Evolutionary conservation across 2,113 vertebrate species (phyloP), one percentile per base, ranked within the genome.

Genomic region (Pelusios castaneus): DNA sequence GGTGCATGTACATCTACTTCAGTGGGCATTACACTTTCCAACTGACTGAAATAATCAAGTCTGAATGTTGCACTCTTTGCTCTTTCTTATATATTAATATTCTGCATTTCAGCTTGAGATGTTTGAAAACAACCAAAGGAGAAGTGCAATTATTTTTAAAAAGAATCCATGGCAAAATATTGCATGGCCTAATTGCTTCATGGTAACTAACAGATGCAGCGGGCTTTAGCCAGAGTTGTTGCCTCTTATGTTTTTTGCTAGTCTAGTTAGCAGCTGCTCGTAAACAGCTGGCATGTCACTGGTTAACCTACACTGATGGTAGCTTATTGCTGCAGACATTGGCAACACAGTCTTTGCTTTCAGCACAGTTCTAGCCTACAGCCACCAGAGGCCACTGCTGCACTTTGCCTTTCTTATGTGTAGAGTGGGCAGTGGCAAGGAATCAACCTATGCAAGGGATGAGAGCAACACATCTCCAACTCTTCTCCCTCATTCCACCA

Each of bases 311-410:
- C 5, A 3, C 78, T 12, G 21, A 5, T 81, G 54, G 54, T 2
- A 54, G 56, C 1, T 82, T 55, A 43, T 17, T 12, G 31, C 52
- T 41, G 31, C n/a, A 90, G 60, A 0, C 4, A 80, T 16, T 1
- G 0, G 29, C 3, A 25, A 38, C 4, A 76, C 4, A 45, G 16
- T 5, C 51, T 1, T 17, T 7, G 1, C 6, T 27, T 70, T 54
- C 55, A 78, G 63, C 82, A 90, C 10, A 84, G 38, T 54, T 63
- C 25, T 2, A 31, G n/a, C 31, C 45, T 56, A 16, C 4, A 73
- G 67, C 96, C 95, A 95, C 80, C 86, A 97, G 97, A 94, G 94
- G 97, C 88, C 97, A 96, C 93, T 97, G 89, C 93, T 84, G 96
- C 21, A 87, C 97, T 91, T 85, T 31, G 56, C 43, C 80, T 87